Evolutionary conservation across 2,113 vertebrate species (phyloP).

Genomic region (Orthochromis indermauri): DNA sequence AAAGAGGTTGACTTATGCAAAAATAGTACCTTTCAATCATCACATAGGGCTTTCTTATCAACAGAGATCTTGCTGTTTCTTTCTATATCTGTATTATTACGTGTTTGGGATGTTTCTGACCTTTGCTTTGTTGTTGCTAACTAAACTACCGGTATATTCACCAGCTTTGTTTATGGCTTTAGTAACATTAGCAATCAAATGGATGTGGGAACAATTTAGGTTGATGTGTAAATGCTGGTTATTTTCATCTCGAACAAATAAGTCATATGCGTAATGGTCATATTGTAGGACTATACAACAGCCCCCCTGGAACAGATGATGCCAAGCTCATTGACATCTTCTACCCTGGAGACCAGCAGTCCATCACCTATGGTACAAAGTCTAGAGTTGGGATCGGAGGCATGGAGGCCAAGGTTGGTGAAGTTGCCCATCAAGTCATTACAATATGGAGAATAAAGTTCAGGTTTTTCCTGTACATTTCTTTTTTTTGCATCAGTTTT

Average conservation of each 20-base stretch:
- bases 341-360: conserved; percentile 96
- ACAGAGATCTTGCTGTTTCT: not conserved
- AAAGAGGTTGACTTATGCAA: not conserved
- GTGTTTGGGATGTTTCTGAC: not conserved
- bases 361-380: conserved; percentile 93
- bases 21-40: not conserved
- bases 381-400: conserved; percentile 94
- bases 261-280: not conserved
- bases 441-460: not conserved
- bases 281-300: conserved; percentile 87
- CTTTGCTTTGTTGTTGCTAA: not conserved
- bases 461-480: not conserved
- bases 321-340: conserved; percentile 95
- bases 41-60: not conserved
- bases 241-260: not conserved
- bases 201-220: not conserved
- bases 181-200: not conserved
- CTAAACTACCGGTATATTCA: not conserved
- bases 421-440: not conserved
- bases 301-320: conserved; percentile 91
- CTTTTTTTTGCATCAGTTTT: not conserved
- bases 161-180: not conserved
- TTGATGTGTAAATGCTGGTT: not conserved
- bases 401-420: conserved; percentile 93
- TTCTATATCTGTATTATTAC: not conserved